Evolutionary conservation across 2,888 invertebrate species (phyloP).

Genomic region (Anthophora plumipes): DNA sequence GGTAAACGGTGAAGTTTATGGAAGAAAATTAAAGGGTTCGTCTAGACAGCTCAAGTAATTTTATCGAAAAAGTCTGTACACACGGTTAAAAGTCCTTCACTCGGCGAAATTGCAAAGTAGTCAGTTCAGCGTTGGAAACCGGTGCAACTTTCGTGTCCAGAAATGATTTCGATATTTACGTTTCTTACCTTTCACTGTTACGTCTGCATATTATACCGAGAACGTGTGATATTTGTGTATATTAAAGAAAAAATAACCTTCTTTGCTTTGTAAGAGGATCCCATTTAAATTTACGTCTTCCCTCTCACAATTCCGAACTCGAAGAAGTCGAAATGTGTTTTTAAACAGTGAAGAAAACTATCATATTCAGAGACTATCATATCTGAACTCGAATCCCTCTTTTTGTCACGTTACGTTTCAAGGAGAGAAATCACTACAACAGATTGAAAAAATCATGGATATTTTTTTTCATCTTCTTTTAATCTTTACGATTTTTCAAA

Average conservation of each 20-base stretch:
- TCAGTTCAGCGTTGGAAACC: not conserved
- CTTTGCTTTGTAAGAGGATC: not conserved
- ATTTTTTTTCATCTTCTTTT: no score
- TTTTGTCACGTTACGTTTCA: no score
- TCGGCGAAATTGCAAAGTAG: constrained; percentile 36
- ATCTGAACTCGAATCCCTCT: not conserved
- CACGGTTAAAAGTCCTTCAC: constrained; percentile 20
- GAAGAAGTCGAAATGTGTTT: no score
- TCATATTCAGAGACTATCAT: no score
- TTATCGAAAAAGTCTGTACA: constrained; percentile 41
- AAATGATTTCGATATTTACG: constrained; percentile 4
- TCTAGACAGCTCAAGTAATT: constrained; percentile 49
- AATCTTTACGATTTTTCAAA: no score
- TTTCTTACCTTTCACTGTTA: not conserved
- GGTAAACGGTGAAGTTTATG: constrained; percentile 60
- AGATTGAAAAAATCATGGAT: no score
- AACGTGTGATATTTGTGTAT: not conserved
- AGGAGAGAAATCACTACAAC: no score
- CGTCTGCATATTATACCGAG: not conserved
- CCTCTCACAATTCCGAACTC: no score
- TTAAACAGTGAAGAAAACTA: no score
- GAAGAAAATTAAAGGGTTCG: constrained; percentile 63
- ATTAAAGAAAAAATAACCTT: not conserved
- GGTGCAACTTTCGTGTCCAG: constrained; percentile 9
- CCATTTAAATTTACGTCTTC: not conserved